These are phyloP conservation scores for Leptopilina myrica DNA, from an alignment of 2,888 invertebrate species.

Conservation along the genomic window DNA sequence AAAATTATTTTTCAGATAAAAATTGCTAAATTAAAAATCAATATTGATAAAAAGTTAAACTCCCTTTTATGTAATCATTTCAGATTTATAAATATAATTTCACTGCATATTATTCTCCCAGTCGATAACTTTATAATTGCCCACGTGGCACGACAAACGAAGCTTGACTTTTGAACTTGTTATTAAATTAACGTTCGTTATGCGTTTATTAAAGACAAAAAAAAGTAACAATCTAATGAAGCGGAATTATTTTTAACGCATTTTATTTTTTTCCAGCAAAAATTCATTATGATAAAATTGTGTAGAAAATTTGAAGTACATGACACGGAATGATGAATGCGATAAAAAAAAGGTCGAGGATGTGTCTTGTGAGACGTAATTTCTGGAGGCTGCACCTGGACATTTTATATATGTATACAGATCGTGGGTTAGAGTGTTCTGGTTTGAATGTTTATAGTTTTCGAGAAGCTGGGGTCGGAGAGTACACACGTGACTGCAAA, in stretches of 20 bases:
- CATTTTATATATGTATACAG: conserved; percentile 26
- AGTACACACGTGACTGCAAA: conserved; percentile 33
- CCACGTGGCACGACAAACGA: conserved; percentile 24
- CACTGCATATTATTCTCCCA: background rate
- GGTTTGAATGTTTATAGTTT: conserved; percentile 38
- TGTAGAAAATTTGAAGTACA: background rate
- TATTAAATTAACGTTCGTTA: conserved; percentile 32
- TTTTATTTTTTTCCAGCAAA: too few species aligned
- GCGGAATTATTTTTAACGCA: too few species aligned
- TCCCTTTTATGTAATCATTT: background rate
- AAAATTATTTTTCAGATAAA: too few species aligned
- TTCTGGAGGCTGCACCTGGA: conserved; percentile 30
- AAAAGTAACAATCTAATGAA: too few species aligned
- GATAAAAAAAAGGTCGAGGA: background rate
- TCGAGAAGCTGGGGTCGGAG: conserved; percentile 34
- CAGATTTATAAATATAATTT: background rate
- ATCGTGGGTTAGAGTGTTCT: conserved; percentile 21
- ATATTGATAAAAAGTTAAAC: background rate
- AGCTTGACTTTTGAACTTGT: conserved; percentile 31
- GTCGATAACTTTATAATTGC: conserved; percentile 27
- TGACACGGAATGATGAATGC: conserved; percentile 8
- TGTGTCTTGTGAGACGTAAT: conserved; percentile 26
- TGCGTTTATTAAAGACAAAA: background rate
- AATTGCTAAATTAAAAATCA: background rate
- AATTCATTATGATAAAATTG: background rate